Evolutionary conservation across 2,113 vertebrate genomes (phyloP).

Genomic region (Caranx melampygus): DNA sequence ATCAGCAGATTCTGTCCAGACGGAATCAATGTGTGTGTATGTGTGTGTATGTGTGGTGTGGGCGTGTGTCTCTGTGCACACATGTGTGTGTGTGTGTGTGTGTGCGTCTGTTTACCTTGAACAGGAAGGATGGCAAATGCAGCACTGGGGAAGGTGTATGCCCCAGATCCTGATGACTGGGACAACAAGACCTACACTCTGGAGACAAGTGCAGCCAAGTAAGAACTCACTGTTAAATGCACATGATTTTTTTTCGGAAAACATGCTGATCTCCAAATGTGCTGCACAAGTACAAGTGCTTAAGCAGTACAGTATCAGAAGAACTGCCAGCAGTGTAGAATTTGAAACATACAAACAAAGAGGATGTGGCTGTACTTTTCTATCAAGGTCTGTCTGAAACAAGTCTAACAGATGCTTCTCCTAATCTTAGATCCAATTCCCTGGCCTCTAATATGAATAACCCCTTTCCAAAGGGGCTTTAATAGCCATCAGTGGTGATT

Average conservation of each 20-base stretch:
- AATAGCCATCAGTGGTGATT: conserved; percentile 46
- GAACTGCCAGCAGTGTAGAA: conserved; percentile 37
- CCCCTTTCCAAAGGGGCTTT: conserved; percentile 25
- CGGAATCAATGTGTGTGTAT: conserved; percentile 58
- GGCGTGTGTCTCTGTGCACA: conserved; percentile 27
- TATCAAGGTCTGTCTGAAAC: conserved; percentile 7
- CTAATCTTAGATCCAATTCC: conserved; percentile 40
- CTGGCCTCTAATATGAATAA: conserved; percentile 12
- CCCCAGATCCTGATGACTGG: conserved; percentile 92
- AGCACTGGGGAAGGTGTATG: conserved; percentile 89
- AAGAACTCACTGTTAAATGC: conserved; percentile 72
- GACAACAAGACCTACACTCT: conserved; percentile 93
- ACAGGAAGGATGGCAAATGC: conserved; percentile 87
- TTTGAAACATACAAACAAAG: conserved; percentile 48
- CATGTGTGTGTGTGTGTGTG: conserved; percentile 22
- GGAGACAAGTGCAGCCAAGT: conserved; percentile 89
- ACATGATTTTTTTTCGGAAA: conserved; percentile 26
- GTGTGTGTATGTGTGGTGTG: conserved; percentile 47
- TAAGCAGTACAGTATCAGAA: conserved; percentile 26
- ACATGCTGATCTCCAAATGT: conserved; percentile 61
- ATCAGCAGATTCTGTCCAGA: conserved; percentile 77
- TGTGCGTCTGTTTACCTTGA: conserved; percentile 60
- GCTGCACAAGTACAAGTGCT: conserved; percentile 33
- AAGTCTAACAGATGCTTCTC: conserved; percentile 27
- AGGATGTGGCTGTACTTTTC: conserved; percentile 29